A percentile compares a stretch with the other conserved stretches of the same genome.
Evolutionary conservation across 2,888 invertebrate genomes (phyloP).

Genomic region (Colostygia pectinataria): DNA sequence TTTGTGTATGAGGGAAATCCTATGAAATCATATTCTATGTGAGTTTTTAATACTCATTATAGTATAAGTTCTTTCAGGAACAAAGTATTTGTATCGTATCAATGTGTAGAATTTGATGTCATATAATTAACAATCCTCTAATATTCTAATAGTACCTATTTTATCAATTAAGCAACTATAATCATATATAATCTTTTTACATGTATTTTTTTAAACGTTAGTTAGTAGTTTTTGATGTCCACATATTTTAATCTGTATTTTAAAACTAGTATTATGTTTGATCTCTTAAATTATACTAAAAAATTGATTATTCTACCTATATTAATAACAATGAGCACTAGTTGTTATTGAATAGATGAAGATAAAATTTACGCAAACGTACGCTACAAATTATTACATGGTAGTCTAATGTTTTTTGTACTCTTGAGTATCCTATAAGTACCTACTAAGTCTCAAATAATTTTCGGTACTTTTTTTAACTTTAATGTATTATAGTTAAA

Average conservation of each 20-base stretch:
- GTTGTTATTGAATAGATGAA: too few species aligned
- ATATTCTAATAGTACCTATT: not conserved
- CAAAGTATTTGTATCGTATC: not conserved
- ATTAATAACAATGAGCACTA: not conserved
- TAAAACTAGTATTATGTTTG: slow-evolving; percentile 12
- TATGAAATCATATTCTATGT: slow-evolving; percentile 4
- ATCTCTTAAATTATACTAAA: slow-evolving; percentile 7
- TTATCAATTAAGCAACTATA: slow-evolving; percentile 1
- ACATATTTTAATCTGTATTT: not conserved
- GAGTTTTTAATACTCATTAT: not conserved
- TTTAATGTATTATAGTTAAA: too few species aligned
- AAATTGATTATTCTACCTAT: not conserved
- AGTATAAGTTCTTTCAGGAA: slow-evolving; percentile 1
- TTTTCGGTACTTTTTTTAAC: too few species aligned
- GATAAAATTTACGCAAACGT: too few species aligned
- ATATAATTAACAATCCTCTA: slow-evolving; percentile 2
- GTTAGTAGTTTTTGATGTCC: slow-evolving; percentile 13
- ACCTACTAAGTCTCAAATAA: too few species aligned
- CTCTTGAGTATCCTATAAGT: too few species aligned
- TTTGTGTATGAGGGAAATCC: not conserved
- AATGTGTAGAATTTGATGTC: slow-evolving; percentile 8
- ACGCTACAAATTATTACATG: too few species aligned
- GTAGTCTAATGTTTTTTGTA: too few species aligned
- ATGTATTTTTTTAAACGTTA: slow-evolving; percentile 7
- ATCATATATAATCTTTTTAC: slow-evolving; percentile 2